Base-by-base conservation (phyloP, 2,113 vertebrate species). In the Chloroceryle aenea region DNA sequence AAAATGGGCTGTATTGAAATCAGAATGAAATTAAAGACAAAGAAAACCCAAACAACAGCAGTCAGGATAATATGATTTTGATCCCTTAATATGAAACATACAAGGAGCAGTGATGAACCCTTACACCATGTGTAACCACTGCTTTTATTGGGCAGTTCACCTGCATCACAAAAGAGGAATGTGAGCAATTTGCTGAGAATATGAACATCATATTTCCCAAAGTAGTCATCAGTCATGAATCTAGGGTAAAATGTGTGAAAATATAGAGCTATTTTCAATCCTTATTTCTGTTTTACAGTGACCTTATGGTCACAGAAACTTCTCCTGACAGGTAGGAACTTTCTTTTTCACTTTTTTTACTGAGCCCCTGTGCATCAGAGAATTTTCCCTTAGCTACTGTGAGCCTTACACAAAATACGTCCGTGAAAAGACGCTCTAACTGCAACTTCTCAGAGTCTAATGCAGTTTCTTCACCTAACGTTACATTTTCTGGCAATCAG, bases 401-500 rank as follows among this genome's bases (percentile, higher is more conserved):
- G 64, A 92, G 61, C 29, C 69, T 89, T 53, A 88, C 59, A 83
- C 38, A 84, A 83, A 91, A 53, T 63, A 79, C 15, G 2, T 8
- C 18, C 61, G 79, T 81, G 77, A 85, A 93, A 89, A 90, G 42
- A 47, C 68, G 23, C 55, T 66, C 59, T 77, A 78, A 85, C 47
- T 83, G 27, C 18, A 87, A 23, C 58, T 93, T 93, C 13, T 34
- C 85, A 94, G 75, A 56, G 29, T 43, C 75, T 87, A 61, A 43
- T 55, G 14, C 21, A 77, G 42, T 40, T 82, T 88, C 79, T 96
- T 93, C 85, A 80, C 87, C 85, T 93, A 75, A 85, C 36, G 55
- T 87, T 77, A 68, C 22, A 83, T 93, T 85, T 96, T 84, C 76
- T 71, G 62, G 52, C 48, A 59, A 76, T 85, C 10, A 45, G 14